Evolutionary conservation across 2,888 invertebrate genomes (phyloP).

Genomic region (Trissolcus japonicus): DNA sequence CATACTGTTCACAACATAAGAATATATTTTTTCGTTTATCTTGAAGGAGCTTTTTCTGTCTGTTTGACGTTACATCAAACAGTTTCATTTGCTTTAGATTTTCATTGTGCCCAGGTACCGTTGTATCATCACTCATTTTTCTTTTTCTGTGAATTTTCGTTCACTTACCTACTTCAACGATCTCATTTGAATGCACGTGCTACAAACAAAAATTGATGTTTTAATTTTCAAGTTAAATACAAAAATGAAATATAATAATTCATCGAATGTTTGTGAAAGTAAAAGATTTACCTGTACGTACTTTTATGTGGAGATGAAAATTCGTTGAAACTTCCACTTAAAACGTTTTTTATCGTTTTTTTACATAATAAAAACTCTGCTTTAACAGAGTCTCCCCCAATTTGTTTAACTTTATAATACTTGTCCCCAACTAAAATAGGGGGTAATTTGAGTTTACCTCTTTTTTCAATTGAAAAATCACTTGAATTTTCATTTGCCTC

Average conservation of each 20-base stretch:
- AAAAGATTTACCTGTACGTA: not conserved
- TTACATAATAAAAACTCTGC: not conserved
- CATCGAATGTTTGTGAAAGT: not conserved
- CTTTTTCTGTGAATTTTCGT: not conserved
- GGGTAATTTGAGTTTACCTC: no score
- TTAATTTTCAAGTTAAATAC: not conserved
- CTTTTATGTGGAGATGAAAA: not conserved
- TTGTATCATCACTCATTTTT: not conserved
- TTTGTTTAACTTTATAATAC: not conserved
- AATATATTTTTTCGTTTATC: conserved; percentile 11
- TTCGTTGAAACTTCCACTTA: conserved; percentile 4
- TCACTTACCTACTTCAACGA: not conserved
- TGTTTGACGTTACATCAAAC: not conserved
- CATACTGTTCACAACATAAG: conserved; percentile 19
- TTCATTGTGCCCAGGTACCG: not conserved
- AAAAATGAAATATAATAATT: not conserved
- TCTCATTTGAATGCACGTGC: not conserved
- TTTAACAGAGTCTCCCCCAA: not conserved
- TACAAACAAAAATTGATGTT: not conserved
- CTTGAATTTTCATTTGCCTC: not conserved
- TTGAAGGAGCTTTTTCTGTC: not conserved
- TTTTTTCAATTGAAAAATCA: no score
- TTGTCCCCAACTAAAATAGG: not conserved
- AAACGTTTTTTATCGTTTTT: not conserved
- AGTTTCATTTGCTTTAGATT: not conserved